Base-by-base conservation (phyloP, 1,140 invertebrate species). In the Euglossa dilemma region DNA sequence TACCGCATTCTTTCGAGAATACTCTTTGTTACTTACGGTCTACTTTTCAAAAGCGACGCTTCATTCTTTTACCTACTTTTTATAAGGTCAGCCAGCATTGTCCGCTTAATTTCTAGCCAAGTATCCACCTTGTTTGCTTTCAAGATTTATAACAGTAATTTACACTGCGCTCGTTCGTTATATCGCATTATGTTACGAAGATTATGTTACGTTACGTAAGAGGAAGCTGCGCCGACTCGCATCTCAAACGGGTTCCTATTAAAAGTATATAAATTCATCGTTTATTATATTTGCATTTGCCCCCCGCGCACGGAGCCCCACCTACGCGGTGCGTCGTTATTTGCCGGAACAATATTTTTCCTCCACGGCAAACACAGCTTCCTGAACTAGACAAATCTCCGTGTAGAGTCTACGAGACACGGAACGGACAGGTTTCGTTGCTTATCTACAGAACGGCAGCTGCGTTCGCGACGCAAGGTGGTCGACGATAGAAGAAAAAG, bases 361-460 rank as follows among this genome's bases (percentile, higher is more conserved):
- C 57, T 64, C 45, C 12, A 5, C 3, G 9, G 50, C 70, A 56
- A 80, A 80, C 28, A 72, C 28, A 18, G 69, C 78, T 80, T 7
- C 78, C 78, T 18, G 69, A 80, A 80, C 43, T 23, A 63, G 45
- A 57, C 23, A 72, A 80, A 80, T 80, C 47, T 54, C n/a, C 14
- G 18, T 16, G 45, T 4, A 25, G 18, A 73, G 70, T 45, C 69
- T 52, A 73, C 56, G 14, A 28, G 57, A 14, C 57, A 28, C 56
- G 59, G 18, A 45, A 80, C 45, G n/a, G 70, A 50, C 78, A 73
- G 78, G 47, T 80, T 64, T 73, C 78, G 25, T 80, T 64, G 43
- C 70, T 80, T 73, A 80, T 73, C 78, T 52, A 25, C 25, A 14
- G 47, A 20, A 43, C 57, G 20, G 57, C 47, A 80, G 78, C 56